Evolutionary conservation across 2,888 invertebrate genomes (phyloP).

Genomic region (Microctonus brassicae): DNA sequence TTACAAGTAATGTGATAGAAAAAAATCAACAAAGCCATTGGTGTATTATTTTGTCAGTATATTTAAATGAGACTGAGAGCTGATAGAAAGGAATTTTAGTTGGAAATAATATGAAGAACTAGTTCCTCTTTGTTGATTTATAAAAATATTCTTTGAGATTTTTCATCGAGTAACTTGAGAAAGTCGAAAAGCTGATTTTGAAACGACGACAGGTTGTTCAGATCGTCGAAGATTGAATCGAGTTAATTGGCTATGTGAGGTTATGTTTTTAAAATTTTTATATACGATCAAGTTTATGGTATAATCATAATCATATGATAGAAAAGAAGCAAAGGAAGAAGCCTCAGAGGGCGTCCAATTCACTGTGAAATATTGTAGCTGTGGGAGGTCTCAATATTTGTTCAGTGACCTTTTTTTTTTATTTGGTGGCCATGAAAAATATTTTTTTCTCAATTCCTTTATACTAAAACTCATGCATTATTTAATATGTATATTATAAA

Average conservation of each 20-base stretch:
- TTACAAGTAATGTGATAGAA: not conserved
- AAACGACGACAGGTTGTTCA: not conserved
- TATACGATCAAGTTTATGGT: not conserved
- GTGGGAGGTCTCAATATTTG: constrained; percentile 23
- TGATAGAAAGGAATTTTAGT: no score
- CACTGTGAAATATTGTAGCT: constrained; percentile 12
- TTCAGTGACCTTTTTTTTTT: not conserved
- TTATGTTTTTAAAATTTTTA: not conserved
- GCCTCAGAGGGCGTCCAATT: constrained; percentile 15
- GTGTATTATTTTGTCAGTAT: no score
- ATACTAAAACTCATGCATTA: not conserved
- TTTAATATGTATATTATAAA: not conserved
- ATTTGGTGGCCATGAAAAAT: constrained; percentile 12
- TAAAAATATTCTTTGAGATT: constrained; percentile 15
- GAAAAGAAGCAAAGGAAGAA: constrained; percentile 4
- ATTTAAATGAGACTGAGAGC: no score
- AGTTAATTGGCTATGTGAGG: constrained; percentile 13
- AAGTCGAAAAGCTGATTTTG: constrained; percentile 38
- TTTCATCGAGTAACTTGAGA: constrained; percentile 54
- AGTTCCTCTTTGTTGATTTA: no score
- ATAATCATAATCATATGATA: not conserved
- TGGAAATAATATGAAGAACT: no score
- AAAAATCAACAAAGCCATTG: no score
- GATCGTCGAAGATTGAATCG: not conserved
- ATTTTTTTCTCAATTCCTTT: not conserved